Base-by-base conservation (phyloP, 53 echinoderm and acorn worm species). In the Arbacia lixula region DNA sequence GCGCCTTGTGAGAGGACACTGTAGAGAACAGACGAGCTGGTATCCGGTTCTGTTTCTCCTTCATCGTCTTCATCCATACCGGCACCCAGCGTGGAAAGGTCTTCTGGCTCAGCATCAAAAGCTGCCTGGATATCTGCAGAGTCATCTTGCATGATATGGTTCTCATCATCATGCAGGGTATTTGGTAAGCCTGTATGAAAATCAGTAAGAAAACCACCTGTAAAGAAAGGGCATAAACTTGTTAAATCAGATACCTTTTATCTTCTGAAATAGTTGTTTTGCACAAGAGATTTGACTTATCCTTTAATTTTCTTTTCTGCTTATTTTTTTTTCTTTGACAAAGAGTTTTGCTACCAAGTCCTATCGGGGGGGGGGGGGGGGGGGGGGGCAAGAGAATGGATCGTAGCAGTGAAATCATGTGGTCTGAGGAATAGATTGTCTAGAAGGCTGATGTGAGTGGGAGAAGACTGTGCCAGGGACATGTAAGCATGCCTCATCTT, bases 71-170 rank as follows among this genome's bases (percentile, higher is more conserved):
- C 31, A 52, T 54, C 75, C 53, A 31, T 41, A 6, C 28, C 36
- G 2, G 79, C 4, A 29, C 79, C 60, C 29, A 78, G 27, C 12
- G 58, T 28, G 17, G 39, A 58, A 2, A 60, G 17, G n/a, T 78
- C 79, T 60, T 78, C 41, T 10, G 79, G 79, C 14, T 78, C 79
- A 78, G 40, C 79, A 60, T 78, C 79, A 60, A 78, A 78, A 26
- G 41, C 36, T 39, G 79, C 61, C 0, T 58, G 58, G 2, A 60
- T 78, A 14, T 78, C 79, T 37, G 37, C 61, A 28, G n/a, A 26
- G 5, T 78, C 79, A 58, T 60, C 60, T 41, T 35, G 60, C 60
- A 78, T 39, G 16, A 78, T 36, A 28, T 38, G 34, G 26, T 40
- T 31, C 29, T 64, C 64, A 6, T 19, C 61, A 25, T 53, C 75